Percentiles rank a stretch among this genome's conserved stretches.
These are phyloP conservation scores for Cheilosia pagana DNA, from an alignment of 2,888 invertebrate genomes.

Conservation along the genomic window DNA sequence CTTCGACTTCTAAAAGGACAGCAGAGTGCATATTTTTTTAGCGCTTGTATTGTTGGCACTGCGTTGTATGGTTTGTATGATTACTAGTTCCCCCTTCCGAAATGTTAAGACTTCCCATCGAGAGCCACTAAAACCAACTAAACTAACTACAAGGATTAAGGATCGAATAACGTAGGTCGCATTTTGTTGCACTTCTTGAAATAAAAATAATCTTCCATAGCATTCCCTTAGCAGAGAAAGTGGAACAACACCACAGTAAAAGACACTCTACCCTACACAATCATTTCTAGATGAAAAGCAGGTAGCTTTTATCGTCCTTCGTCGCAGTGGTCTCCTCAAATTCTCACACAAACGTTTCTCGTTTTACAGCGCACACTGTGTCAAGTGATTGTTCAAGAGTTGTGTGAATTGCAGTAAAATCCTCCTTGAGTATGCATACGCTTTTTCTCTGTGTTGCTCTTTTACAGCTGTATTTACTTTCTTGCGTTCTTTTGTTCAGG, in stretches of 20 bases:
- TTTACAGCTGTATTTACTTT: conserved; percentile 43
- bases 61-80: too few species aligned
- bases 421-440: conserved; percentile 38
- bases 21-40: too few species aligned
- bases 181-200: not conserved
- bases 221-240: not conserved
- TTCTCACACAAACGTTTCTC: conserved; percentile 21
- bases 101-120: too few species aligned
- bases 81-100: too few species aligned
- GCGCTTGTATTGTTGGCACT: too few species aligned
- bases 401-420: conserved; percentile 46
- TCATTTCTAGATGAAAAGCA: too few species aligned
- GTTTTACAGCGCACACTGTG: conserved; percentile 36
- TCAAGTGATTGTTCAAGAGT: conserved; percentile 47
- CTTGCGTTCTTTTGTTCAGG: conserved; percentile 27
- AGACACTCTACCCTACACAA: too few species aligned
- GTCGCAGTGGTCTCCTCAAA: not conserved
- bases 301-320: not conserved
- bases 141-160: too few species aligned
- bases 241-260: too few species aligned
- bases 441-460: conserved; percentile 44
- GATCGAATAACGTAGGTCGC: not conserved
- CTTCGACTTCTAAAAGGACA: too few species aligned
- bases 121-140: too few species aligned
- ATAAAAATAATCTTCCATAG: too few species aligned